A percentile compares a stretch with the other conserved stretches of the same genome.
Conservation (phyloP, 1,140 invertebrate species). For the Uloborus diversus region DNA sequence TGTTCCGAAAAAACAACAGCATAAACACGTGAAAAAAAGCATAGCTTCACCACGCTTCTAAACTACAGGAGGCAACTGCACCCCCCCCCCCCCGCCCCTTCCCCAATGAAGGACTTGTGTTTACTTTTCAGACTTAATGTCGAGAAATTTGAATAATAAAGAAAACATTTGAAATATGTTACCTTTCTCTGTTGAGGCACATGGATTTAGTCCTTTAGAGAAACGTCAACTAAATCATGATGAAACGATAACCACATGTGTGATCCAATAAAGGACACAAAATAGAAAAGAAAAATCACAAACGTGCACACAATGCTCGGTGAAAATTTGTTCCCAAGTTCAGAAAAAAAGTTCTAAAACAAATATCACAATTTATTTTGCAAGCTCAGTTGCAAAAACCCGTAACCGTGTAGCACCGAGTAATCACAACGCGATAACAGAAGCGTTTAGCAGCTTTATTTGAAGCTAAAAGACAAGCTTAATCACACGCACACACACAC, state of each 20-base stretch:
- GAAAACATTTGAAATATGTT: not conserved
- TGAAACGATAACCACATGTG: not conserved
- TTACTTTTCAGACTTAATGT: too few species aligned
- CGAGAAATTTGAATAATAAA: not conserved
- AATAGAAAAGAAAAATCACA: not conserved
- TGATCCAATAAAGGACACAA: not conserved
- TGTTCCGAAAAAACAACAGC: too few species aligned
- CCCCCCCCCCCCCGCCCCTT: too few species aligned
- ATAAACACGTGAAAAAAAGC: too few species aligned
- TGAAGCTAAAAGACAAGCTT: not conserved
- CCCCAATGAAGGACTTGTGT: too few species aligned
- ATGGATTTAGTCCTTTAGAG: conserved; percentile 6
- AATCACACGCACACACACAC: not conserved
- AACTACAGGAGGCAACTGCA: too few species aligned
- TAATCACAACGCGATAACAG: not conserved
- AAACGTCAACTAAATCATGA: not conserved
- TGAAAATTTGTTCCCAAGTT: not conserved
- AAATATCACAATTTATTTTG: not conserved
- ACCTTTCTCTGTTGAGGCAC: conserved; percentile 51
- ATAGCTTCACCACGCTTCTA: too few species aligned
- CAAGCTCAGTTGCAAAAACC: not conserved
- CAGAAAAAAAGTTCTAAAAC: not conserved
- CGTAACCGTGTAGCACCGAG: not conserved
- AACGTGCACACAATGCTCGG: not conserved
- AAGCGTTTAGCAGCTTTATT: not conserved